Conservation (phyloP, 2,888 invertebrate species). For the Euzophera pinguis region DNA sequence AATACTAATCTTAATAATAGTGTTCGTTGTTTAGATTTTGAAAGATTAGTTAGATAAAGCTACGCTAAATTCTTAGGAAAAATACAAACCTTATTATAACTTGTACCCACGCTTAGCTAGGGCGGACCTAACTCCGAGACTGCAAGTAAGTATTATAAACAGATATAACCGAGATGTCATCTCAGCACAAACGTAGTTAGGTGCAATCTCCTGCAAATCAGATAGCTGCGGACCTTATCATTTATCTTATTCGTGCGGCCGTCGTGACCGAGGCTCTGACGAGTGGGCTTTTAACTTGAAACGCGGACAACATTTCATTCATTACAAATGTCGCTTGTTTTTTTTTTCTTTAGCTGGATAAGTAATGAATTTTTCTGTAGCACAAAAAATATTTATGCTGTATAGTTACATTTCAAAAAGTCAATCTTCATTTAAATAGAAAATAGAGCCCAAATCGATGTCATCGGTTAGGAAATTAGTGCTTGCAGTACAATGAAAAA, state of each 20-base stretch:
- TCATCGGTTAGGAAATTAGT: no score
- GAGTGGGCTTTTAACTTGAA: slow-evolving; percentile 7
- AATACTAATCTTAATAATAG: no score
- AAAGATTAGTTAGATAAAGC: no score
- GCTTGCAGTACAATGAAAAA: no score
- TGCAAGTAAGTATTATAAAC: neutral
- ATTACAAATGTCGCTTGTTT: neutral
- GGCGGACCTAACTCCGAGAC: neutral
- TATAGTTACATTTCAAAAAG: no score
- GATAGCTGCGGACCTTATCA: slow-evolving; percentile 30
- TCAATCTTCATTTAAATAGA: no score
- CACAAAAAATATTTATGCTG: no score
- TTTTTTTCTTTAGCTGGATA: no score
- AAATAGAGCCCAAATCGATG: no score
- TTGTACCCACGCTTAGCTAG: neutral
- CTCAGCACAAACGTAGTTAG: slow-evolving; percentile 33
- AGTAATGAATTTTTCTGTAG: no score
- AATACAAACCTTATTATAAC: neutral
- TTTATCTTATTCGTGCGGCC: slow-evolving; percentile 28
- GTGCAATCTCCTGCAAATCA: slow-evolving; percentile 40
- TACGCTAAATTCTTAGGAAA: no score
- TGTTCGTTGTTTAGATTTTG: no score
- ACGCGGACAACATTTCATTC: slow-evolving; percentile 6
- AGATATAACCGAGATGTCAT: neutral
- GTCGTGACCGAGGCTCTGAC: neutral